Conservation (phyloP, 2,113 vertebrate genomes). For the Hemiscyllium ocellatum region DNA sequence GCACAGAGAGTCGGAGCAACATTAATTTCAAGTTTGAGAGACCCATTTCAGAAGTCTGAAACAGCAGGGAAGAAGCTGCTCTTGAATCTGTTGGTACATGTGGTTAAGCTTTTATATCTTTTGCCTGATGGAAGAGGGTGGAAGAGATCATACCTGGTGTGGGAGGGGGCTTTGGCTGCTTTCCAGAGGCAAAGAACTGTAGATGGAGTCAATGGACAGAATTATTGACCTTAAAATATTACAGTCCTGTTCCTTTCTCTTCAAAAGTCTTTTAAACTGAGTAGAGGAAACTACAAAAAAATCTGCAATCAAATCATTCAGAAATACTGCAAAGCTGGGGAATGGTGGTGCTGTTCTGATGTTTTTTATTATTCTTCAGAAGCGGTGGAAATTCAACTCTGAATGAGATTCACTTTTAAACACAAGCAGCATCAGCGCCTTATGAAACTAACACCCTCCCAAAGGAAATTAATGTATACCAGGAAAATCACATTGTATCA, state of each 20-base stretch:
- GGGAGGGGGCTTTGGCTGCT: too few relatives aligned
- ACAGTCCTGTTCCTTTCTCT: background rate
- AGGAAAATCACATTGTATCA: background rate
- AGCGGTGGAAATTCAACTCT: background rate
- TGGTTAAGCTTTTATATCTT: too few relatives aligned
- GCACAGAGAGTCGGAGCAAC: too few relatives aligned
- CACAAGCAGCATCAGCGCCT: background rate
- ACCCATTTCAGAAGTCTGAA: too few relatives aligned
- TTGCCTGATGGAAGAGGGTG: too few relatives aligned
- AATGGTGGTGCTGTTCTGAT: background rate
- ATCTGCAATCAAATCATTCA: background rate
- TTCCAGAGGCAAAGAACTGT: too few relatives aligned
- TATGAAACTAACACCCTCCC: background rate
- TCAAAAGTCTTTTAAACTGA: background rate
- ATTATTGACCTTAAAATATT: background rate
- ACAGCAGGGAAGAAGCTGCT: too few relatives aligned
- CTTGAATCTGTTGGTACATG: too few relatives aligned
- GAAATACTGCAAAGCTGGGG: background rate
- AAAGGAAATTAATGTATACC: background rate
- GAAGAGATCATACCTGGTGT: too few relatives aligned
- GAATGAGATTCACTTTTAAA: conserved; percentile 15
- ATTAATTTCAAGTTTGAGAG: too few relatives aligned
- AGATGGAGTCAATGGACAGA: too few relatives aligned
- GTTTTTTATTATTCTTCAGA: background rate
- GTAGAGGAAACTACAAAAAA: background rate